Evolutionary conservation across 2,113 vertebrate genomes (phyloP).

Genomic region (Semnornis frantzii): DNA sequence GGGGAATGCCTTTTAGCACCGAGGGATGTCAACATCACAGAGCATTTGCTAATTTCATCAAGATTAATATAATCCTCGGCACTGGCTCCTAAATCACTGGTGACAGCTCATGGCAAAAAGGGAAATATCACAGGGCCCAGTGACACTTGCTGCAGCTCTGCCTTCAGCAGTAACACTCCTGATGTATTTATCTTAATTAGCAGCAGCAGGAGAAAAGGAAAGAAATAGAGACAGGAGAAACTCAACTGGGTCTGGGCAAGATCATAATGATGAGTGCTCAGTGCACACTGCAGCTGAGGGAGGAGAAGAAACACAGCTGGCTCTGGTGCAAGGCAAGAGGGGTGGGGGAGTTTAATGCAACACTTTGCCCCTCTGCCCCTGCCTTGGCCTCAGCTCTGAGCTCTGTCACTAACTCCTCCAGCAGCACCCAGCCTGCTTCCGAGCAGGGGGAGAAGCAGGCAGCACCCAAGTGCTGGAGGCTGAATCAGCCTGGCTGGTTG

Average conservation of each 20-base stretch:
- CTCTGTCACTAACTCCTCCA: background rate
- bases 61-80: slow-evolving; percentile 54
- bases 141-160: slow-evolving; percentile 56
- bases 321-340: background rate
- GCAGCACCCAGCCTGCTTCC: background rate
- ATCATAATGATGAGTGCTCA: slow-evolving; percentile 46
- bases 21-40: slow-evolving; percentile 23
- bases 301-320: background rate
- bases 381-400: background rate
- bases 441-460: background rate
- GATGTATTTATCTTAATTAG: slow-evolving; percentile 72
- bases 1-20: slow-evolving; percentile 18
- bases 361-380: background rate
- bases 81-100: slow-evolving; percentile 55
- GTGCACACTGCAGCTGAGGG: background rate
- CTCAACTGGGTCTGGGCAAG: slow-evolving; percentile 24
- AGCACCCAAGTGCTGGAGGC: background rate
- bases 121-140: slow-evolving; percentile 36
- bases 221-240: slow-evolving; percentile 46
- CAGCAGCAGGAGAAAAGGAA: slow-evolving; percentile 31
- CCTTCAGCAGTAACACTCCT: slow-evolving; percentile 56
- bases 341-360: background rate
- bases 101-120: slow-evolving; percentile 56
- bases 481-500: background rate
- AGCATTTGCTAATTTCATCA: slow-evolving; percentile 55